Conservation (phyloP, 2,797 vertebrate species). For the Pangasius larnaudii region DNA sequence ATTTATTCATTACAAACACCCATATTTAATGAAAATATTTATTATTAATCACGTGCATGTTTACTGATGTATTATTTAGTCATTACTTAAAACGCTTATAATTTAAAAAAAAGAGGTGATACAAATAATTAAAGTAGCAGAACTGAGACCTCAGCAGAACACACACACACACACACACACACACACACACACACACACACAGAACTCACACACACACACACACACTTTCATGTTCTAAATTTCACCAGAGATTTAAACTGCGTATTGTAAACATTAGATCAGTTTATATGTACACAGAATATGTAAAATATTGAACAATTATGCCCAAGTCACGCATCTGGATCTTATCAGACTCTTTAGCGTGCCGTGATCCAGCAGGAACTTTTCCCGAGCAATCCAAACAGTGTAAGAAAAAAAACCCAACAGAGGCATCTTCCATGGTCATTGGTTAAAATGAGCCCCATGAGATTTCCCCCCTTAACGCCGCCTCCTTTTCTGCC, state of each 20-base stretch:
- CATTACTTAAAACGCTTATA: not conserved
- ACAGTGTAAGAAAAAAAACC: not conserved
- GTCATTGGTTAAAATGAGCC: slow-evolving; percentile 38
- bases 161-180: slow-evolving; percentile 9
- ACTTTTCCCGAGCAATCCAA: not conserved
- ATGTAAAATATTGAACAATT: not conserved
- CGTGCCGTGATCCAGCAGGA: slow-evolving; percentile 11
- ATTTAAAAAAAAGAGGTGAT: not conserved
- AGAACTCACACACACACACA: not conserved
- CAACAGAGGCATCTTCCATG: slow-evolving; percentile 24
- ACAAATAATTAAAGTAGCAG: not conserved
- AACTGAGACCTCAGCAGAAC: not conserved
- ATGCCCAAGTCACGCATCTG: not conserved
- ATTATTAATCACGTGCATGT: not conserved
- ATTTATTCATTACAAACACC: not conserved
- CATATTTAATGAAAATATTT: not conserved
- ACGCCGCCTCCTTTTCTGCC: slow-evolving; percentile 38
- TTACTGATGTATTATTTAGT: not conserved
- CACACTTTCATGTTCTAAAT: not conserved
- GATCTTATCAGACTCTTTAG: slow-evolving; percentile 8
- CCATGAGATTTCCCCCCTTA: slow-evolving; percentile 22
- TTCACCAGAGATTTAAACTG: not conserved
- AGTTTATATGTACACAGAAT: not conserved
- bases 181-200: not conserved
- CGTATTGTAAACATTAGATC: not conserved